phyloP scores from a whole-genome alignment of 2,113 vertebrate species.

The Seriola dumerili region DNA sequence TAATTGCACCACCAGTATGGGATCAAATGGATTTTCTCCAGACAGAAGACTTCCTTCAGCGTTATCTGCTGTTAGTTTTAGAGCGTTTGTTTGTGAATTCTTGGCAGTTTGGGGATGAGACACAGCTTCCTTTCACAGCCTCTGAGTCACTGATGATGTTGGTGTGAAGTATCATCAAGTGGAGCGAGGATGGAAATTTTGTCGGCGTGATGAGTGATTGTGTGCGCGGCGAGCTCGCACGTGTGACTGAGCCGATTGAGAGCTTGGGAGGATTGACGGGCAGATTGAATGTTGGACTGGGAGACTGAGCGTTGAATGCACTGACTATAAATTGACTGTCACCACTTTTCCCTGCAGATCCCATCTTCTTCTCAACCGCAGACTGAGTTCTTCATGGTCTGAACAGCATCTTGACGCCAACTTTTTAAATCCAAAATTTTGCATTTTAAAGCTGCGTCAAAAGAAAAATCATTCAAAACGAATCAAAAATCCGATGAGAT shows the following conservation, averaged over 20 bases:
- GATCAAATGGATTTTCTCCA: slow-evolving; percentile 25
- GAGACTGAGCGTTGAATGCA: slow-evolving; percentile 59
- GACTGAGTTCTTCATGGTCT: background rate
- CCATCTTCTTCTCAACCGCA: background rate
- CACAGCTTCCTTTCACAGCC: slow-evolving; percentile 57
- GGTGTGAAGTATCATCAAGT: slow-evolving; percentile 64
- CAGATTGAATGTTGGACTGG: slow-evolving; percentile 56
- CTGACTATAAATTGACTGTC: slow-evolving; percentile 48
- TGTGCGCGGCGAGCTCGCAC: slow-evolving; percentile 38
- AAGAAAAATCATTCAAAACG: background rate
- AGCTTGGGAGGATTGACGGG: slow-evolving; percentile 48
- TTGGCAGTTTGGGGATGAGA: slow-evolving; percentile 52
- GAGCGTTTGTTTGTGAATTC: slow-evolving; percentile 52
- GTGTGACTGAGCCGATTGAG: slow-evolving; percentile 67
- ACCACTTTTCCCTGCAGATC: slow-evolving; percentile 26
- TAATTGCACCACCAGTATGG: slow-evolving; percentile 11
- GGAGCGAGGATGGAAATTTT: slow-evolving; percentile 45
- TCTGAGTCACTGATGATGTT: slow-evolving; percentile 52
- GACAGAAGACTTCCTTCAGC: slow-evolving; percentile 27
- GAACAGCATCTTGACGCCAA: slow-evolving; percentile 5
- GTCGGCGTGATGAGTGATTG: slow-evolving; percentile 60
- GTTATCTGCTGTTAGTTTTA: slow-evolving; percentile 28
- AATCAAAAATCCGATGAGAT: background rate
- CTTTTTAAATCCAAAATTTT: background rate
- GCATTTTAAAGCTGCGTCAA: background rate